Evolutionary conservation across 2,888 invertebrate species (phyloP).

Genomic region (Netelia inedita): DNA sequence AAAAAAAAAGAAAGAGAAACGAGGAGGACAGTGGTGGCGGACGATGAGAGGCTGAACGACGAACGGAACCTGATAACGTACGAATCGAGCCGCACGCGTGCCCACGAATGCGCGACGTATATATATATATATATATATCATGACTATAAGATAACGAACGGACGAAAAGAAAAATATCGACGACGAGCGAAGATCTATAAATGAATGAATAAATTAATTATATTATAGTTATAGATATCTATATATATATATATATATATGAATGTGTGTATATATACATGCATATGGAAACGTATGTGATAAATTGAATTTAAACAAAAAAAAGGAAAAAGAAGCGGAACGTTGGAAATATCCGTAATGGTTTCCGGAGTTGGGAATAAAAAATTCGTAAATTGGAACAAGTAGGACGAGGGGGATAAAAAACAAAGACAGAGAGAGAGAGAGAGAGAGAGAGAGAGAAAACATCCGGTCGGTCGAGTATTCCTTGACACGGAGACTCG

Average conservation of each 20-base stretch:
- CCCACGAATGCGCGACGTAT: slow-evolving; percentile 10
- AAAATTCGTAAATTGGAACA: background rate
- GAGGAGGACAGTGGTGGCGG: background rate
- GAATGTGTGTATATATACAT: background rate
- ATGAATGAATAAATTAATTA: slow-evolving; percentile 33
- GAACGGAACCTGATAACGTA: slow-evolving; percentile 3
- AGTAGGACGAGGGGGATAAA: background rate
- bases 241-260: slow-evolving; percentile 27
- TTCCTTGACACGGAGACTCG: slow-evolving; percentile 13
- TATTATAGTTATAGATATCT: slow-evolving; percentile 31
- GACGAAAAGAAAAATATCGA: background rate
- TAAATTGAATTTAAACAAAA: background rate
- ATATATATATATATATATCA: slow-evolving; percentile 30
- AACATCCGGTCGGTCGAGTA: background rate
- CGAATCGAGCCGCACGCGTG: slow-evolving; percentile 8
- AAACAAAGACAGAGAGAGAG: background rate
- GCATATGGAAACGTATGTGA: slow-evolving; percentile 10
- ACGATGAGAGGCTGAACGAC: background rate
- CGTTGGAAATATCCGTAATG: background rate
- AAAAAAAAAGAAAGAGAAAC: slow-evolving; percentile 30
- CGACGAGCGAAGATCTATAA: slow-evolving; percentile 14
- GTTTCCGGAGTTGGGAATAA: background rate
- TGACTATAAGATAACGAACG: slow-evolving; percentile 35
- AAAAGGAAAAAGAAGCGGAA: background rate
- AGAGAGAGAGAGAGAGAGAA: background rate